Conservation (phyloP, 2,888 invertebrate genomes). For the Hirtodrosophila cameraria region DNA sequence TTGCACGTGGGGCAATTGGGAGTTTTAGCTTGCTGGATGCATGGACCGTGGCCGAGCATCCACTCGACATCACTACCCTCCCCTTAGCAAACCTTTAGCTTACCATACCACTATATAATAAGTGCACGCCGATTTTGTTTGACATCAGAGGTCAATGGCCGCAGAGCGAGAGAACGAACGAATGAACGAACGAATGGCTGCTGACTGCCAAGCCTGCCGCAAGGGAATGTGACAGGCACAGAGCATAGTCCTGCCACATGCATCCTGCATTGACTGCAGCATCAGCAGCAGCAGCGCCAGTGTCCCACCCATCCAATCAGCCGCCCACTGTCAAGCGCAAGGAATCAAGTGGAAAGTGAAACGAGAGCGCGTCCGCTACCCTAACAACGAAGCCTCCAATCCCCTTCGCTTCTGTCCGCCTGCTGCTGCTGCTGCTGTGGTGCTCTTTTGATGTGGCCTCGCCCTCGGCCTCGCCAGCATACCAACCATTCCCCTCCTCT, state of each 20-base stretch:
- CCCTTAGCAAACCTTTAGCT: conserved; percentile 6
- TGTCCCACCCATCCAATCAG: conserved; percentile 24
- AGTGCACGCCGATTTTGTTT: conserved; percentile 78
- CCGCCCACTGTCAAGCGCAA: conserved; percentile 69
- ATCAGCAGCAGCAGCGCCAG: conserved; percentile 6
- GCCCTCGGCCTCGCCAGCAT: conserved; percentile 52
- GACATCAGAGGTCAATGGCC: conserved; percentile 80
- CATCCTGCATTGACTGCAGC: conserved; percentile 61
- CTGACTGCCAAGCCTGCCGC: conserved; percentile 30
- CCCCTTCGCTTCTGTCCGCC: conserved; percentile 1
- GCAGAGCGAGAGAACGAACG: conserved; percentile 18
- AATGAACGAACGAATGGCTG: conserved; percentile 18
- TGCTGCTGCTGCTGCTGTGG: conserved; percentile 20
- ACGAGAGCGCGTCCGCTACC: conserved; percentile 52
- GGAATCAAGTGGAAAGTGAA: conserved; percentile 80
- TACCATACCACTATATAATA: conserved; percentile 56
- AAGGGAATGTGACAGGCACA: conserved; percentile 60
- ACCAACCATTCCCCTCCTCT: neutral
- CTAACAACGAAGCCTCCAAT: neutral
- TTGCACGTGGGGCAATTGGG: conserved; percentile 19
- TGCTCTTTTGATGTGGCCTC: conserved; percentile 78
- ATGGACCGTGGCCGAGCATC: conserved; percentile 67
- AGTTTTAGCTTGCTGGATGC: conserved; percentile 13
- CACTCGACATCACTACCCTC: neutral
- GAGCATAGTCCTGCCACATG: conserved; percentile 52